Base-by-base conservation (phyloP, 2,888 invertebrate genomes). In the Lissocephala sabroskyi region DNA sequence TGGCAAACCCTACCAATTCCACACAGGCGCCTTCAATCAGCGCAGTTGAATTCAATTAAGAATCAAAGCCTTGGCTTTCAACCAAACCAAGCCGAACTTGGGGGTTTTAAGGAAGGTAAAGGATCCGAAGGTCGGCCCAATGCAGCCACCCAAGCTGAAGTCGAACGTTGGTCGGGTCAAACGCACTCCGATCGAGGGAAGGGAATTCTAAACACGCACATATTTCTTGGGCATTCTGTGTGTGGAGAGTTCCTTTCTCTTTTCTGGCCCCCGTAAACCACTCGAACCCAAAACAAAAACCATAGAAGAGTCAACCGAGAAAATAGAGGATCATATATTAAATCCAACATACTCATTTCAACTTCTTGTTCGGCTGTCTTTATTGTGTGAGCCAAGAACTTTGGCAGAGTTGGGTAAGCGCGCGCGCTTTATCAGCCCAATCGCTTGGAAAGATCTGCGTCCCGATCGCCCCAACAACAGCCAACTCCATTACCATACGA, bases 271-370 rank as follows among this genome's bases (percentile, higher is more conserved):
- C 37, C n/a, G 10, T 16, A 23, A 23, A 23, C 10, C 17, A 5
- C 37, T 37, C 10, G 19, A 37, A 37, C 16, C n/a, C n/a, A 19
- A 19, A 14, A 37, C 37, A 10, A 9, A 35, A 16, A 35, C 30
- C n/a, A 32, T 32, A 10, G 11, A 32, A 9, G 16, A 30, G 9
- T 7, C 13, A 16, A 35, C 35, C 9, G 30, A 30, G 19, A 19
- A 37, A 37, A 37, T 18, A 19, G 18, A n/a, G 19, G 19, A 37
- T 11, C 37, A 18, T 37, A 43, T 46, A 29, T 42, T 45, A 18
- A 39, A 48, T 10, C 17, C 11, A 19, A 40, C 39, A 50, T 56
- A 56, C 55, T 50, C 41, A 55, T 49, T 55, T 41, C n/a, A n/a
- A n/a, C n/a, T n/a, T n/a, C n/a, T 40, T 45, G 33, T 39, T 35